These are phyloP conservation scores for Chrysomela aeneicollis DNA, from an alignment of 2,888 invertebrate species.

Conservation along the genomic window DNA sequence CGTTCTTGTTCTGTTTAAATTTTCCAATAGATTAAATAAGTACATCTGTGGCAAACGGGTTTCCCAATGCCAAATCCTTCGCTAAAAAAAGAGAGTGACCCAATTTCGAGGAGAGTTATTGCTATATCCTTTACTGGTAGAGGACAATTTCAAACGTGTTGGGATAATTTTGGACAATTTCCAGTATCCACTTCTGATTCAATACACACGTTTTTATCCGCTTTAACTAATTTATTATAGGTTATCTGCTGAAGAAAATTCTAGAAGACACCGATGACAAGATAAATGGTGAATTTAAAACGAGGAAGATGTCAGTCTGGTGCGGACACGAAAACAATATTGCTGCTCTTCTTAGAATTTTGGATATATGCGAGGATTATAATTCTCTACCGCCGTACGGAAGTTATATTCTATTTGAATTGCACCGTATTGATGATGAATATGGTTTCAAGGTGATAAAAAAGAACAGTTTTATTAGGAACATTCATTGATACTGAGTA, in stretches of 20 bases:
- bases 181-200: no score
- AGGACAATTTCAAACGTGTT: no score
- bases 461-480: background rate
- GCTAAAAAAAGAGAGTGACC: no score
- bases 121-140: no score
- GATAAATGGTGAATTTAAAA: constrained; percentile 37
- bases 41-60: no score
- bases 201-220: background rate
- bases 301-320: constrained; percentile 46
- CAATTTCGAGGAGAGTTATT: no score
- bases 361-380: constrained; percentile 54
- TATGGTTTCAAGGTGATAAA: constrained; percentile 48
- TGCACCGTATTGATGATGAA: constrained; percentile 45
- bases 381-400: constrained; percentile 51
- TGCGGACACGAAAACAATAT: constrained; percentile 50
- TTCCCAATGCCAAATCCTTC: no score
- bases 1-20: no score
- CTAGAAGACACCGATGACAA: constrained; percentile 46
- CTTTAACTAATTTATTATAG: constrained; percentile 22
- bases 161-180: no score
- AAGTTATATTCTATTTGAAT: constrained; percentile 50
- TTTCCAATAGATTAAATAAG: no score
- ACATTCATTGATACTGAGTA: background rate
- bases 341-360: constrained; percentile 63
- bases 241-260: constrained; percentile 46